These are phyloP conservation scores for Orius insidiosus DNA, from an alignment of 1,140 invertebrate genomes.

Conservation along the genomic window DNA sequence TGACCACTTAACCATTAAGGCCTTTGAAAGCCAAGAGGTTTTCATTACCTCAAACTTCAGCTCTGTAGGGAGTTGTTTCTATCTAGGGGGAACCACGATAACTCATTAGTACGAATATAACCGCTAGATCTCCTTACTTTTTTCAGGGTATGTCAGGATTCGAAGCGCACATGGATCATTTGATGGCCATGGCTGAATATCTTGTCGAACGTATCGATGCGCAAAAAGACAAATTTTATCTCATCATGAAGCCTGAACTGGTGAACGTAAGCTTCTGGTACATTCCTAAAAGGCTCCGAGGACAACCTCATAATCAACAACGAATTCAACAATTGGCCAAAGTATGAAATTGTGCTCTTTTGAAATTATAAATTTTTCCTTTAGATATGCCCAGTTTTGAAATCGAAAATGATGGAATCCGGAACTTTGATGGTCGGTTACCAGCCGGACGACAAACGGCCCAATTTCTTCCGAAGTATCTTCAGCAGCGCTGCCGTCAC, in stretches of 20 bases:
- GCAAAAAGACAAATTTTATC: conserved; percentile 75
- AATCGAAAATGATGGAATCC: conserved; percentile 90
- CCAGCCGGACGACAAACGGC: conserved; percentile 79
- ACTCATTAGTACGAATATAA: neutral
- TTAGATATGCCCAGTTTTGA: conserved; percentile 84
- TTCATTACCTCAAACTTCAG: too few relatives aligned
- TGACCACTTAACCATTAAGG: too few relatives aligned
- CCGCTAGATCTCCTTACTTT: neutral
- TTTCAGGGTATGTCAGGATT: conserved; percentile 74
- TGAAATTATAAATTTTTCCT: conserved; percentile 2
- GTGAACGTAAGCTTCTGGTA: conserved; percentile 99
- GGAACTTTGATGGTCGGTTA: conserved; percentile 96
- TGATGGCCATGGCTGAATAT: conserved; percentile 80
- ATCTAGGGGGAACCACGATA: too few relatives aligned
- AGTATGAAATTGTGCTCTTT: conserved; percentile 34
- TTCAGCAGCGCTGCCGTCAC: conserved; percentile 86
- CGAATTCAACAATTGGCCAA: conserved; percentile 68
- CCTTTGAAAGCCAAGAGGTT: too few relatives aligned
- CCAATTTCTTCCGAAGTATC: conserved; percentile 98
- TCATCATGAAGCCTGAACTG: conserved; percentile 84
- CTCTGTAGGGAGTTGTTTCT: too few relatives aligned
- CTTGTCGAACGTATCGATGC: conserved; percentile 69
- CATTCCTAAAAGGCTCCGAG: conserved; percentile 69
- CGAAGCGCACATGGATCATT: conserved; percentile 75
- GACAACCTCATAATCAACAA: conserved; percentile 54